Evolutionary conservation across 2,888 invertebrate genomes (phyloP).

Genomic region (Hofmannophila pseudospretella): DNA sequence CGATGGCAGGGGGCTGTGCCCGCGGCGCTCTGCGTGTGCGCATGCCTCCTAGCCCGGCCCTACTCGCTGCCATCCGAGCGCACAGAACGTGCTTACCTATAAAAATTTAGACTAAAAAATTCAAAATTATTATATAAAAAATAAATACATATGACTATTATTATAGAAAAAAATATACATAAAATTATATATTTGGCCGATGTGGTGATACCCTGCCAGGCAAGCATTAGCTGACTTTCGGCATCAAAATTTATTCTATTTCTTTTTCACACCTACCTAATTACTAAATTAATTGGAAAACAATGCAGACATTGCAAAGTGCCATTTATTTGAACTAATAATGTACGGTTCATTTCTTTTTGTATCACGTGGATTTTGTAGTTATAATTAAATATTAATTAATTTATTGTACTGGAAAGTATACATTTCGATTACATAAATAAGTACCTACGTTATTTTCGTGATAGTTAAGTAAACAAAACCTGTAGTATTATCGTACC

Average conservation of each 20-base stretch:
- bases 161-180: slow-evolving; percentile 74
- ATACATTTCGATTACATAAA: slow-evolving; percentile 63
- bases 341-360: slow-evolving; percentile 22
- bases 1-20: no score
- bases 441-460: slow-evolving; percentile 70
- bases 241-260: slow-evolving; percentile 68
- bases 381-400: slow-evolving; percentile 46
- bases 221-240: slow-evolving; percentile 76
- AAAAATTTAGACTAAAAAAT: slow-evolving; percentile 73
- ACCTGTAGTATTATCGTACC: slow-evolving; percentile 57
- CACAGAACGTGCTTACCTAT: slow-evolving; percentile 66
- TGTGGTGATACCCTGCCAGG: slow-evolving; percentile 88
- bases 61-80: slow-evolving; percentile 30
- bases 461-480: slow-evolving; percentile 64
- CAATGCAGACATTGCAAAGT: slow-evolving; percentile 70
- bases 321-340: slow-evolving; percentile 55
- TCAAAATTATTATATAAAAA: slow-evolving; percentile 77
- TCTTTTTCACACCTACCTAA: slow-evolving; percentile 36
- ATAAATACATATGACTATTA: slow-evolving; percentile 76
- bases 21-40: slow-evolving; percentile 6
- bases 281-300: slow-evolving; percentile 50
- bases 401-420: slow-evolving; percentile 56
- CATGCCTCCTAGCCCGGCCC: slow-evolving; percentile 2
- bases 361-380: slow-evolving; percentile 53
- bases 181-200: slow-evolving; percentile 74